Evolutionary conservation across 1,140 invertebrate species (phyloP), one percentile per base, ranked within the genome.

Genomic region (Leptinotarsa lineolata): DNA sequence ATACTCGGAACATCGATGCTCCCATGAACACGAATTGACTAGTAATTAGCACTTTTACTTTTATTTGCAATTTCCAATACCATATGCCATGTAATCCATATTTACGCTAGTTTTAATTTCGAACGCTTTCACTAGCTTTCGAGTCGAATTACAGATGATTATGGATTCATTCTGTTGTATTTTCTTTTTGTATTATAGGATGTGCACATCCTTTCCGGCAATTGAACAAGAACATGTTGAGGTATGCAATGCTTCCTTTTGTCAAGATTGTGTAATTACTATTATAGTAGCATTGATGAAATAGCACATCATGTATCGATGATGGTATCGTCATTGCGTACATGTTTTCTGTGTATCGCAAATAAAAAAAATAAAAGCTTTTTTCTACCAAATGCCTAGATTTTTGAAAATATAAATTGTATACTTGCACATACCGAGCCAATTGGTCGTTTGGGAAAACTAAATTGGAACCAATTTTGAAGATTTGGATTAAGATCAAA

Each of bases 211-310:
- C 48, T 54, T 54, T 54, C 48, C 48, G 16, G 15, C 48, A 18
- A 54, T 54, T 54, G 48, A 54, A 54, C 48, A 54, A 54, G n/a
- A 54, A 54, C 48, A 54, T 18, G 48, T 54, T 18, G 48, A 54
- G 48, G n/a, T n/a, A 18, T 16, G 48, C 48, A 18, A 15, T 54
- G 48, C 48, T 16, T 54, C 48, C 48, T 54, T 54, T 54, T 54
- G 4, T 54, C 15, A 39, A 54, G 15, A 18, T 54, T 54, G 15
- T 18, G 48, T 54, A 54, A 54, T 16, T 54, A 39, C 30, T 39
- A 39, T 39, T 39, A 39, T 8, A 11, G 48, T 18, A 54, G 48
- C n/a, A n/a, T 54, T 54, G 48, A 54, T 54, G 48, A 54, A 54
- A 54, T 54, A 39, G 8, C 30, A 39, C 30, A 30, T 30, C 30